Base-by-base conservation (phyloP, 2,797 vertebrate genomes). In the Orestias chungarensis region DNA sequence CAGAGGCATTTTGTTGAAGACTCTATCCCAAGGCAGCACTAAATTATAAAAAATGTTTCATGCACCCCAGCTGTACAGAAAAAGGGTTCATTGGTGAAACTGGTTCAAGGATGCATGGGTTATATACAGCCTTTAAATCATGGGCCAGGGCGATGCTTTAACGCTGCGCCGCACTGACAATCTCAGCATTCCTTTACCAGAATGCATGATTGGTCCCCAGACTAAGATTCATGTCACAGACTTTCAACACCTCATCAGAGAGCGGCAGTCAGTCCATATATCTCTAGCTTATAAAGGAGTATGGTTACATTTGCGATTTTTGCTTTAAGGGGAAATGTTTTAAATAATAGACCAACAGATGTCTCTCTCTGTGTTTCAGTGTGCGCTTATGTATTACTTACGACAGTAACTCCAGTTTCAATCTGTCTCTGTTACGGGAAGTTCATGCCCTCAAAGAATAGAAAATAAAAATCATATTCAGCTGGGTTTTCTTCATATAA, bases 171-270 rank as follows among this genome's bases (percentile, higher is more conserved):
- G 44, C 78, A 86, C 77, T 10, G n/a, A 79, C 81, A 74, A 79
- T 84, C 80, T 78, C 29, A 44, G 82, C 76, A 84, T 88, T 88
- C 85, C 76, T 76, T 38, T 10, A 54, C 76, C 90, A 85, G 83
- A 92, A 91, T 84, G 86, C 73, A 75, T 50, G 84, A 90, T 86
- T 75, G 82, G 83, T 92, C 88, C 87, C 86, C 62, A 70, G 79
- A 83, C 88, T 83, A 72, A 65, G 83, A 81, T 88, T 81, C 81
- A 75, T 89, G 88, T 89, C 85, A 82, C 83, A 81, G 77, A 80
- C 83, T 91, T 91, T 93, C 91, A 90, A 84, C 88, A 35, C 82
- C 88, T 89, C 80, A 82, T 92, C 93, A 89, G 61, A 73, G 65
- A 70, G 76, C 82, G 71, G 49, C 73, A 70, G 71, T 61, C 73